Percentiles rank a stretch among this genome's conserved stretches.
Evolutionary conservation across 1,140 invertebrate species (phyloP).

Genomic region (Drosophila persimilis): DNA sequence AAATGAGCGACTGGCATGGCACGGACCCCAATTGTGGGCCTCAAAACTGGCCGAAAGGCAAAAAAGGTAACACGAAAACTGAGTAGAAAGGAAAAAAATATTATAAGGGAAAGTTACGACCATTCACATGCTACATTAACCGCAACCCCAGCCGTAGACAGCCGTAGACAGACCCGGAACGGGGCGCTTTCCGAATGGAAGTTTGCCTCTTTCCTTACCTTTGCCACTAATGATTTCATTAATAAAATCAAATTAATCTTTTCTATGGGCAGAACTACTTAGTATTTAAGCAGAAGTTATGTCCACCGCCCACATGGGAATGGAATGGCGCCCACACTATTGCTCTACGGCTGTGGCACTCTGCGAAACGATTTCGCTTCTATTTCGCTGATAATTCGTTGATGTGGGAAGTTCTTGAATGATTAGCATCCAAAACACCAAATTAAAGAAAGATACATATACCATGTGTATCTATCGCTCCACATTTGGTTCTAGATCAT

Average conservation of each 20-base stretch:
- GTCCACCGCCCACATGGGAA: conserved; percentile 4
- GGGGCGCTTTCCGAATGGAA: conserved; percentile 10
- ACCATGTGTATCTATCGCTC: too few species aligned
- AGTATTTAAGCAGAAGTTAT: conserved; percentile 63
- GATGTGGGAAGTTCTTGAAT: too few species aligned
- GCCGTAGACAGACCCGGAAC: conserved; percentile 1
- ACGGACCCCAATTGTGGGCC: background rate
- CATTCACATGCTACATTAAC: conserved; percentile 73
- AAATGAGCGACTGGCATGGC: conserved; percentile 45
- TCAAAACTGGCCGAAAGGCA: conserved; percentile 1
- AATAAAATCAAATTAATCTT: conserved; percentile 75
- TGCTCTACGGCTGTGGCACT: too few species aligned
- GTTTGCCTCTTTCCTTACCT: conserved; percentile 34
- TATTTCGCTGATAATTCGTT: too few species aligned
- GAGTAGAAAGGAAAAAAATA: conserved; percentile 19
- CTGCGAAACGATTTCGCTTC: too few species aligned
- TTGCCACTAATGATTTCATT: conserved; percentile 74
- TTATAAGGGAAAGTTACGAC: conserved; percentile 38
- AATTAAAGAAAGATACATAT: too few species aligned
- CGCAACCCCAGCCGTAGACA: conserved; percentile 14
- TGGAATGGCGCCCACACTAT: too few species aligned
- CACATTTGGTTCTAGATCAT: too few species aligned
- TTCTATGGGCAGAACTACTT: conserved; percentile 56
- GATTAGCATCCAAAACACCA: too few species aligned
- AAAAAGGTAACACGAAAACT: conserved; percentile 15